These are phyloP conservation scores for Kryphioiulus occultus DNA, from an alignment of 2,888 invertebrate genomes.

Conservation along the genomic window DNA sequence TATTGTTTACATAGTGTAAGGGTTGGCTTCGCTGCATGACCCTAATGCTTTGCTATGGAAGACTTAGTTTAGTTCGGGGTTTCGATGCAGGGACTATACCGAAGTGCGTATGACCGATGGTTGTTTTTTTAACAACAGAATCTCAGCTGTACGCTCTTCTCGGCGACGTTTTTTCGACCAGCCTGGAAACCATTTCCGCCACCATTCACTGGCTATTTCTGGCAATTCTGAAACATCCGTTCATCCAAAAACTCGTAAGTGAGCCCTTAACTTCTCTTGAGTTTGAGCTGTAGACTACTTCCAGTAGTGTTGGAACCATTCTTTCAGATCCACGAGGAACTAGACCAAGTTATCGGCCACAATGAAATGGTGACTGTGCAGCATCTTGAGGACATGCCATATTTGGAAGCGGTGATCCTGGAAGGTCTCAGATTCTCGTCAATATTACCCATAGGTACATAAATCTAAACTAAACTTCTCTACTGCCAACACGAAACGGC, in stretches of 20 bases:
- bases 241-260: constrained; percentile 65
- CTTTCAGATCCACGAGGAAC: background rate
- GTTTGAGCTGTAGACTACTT: background rate
- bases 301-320: background rate
- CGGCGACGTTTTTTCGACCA: constrained; percentile 86
- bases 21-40: too few species aligned
- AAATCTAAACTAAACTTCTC: background rate
- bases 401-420: background rate
- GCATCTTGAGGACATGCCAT: background rate
- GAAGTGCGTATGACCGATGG: background rate
- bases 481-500: background rate
- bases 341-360: background rate
- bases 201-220: constrained; percentile 83
- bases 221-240: constrained; percentile 75
- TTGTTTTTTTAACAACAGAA: background rate
- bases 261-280: background rate
- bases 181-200: constrained; percentile 81
- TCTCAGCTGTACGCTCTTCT: constrained; percentile 71
- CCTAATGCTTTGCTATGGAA: too few species aligned
- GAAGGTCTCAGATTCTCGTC: background rate
- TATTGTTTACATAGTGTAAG: too few species aligned
- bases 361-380: background rate
- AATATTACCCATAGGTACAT: background rate
- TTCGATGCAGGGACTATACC: too few species aligned
- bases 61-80: too few species aligned